Evolutionary conservation across 1,140 invertebrate genomes (phyloP), one percentile per base, ranked within the genome.

Genomic region (Teleogryllus occipitalis): DNA sequence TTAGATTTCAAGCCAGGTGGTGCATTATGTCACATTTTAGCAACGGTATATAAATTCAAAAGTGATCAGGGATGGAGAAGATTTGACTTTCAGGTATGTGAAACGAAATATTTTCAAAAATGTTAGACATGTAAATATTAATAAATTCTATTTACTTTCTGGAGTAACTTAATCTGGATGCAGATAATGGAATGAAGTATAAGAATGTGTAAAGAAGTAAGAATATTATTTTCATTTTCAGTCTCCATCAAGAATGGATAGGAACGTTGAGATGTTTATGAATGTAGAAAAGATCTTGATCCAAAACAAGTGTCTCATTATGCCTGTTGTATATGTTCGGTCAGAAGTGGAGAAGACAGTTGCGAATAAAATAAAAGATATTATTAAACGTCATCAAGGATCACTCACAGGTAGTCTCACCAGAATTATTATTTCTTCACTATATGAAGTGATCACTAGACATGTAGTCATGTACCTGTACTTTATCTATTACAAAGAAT

Each of bases 1-100:
- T 88, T 98, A 85, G 97, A 98, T 87, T 97, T 98, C 85, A 98
- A 98, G 87, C 91, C 96, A 79, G 94, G 95, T 77, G 97, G 97
- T 74, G 92, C 94, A 10, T 88, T 98, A 27, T 98, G 96, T 88
- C 95, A 97, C 81, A 96, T 98, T 84, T 90, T 99, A 82, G 92
- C 94, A 82, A 94, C 95, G 81, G 96, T 97, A 83, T 98, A 95
- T 89, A 96, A 95, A 84, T 98, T 97, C 88, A 97, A 97, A 86
- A 93, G 92, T 86, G 97, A 98, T 86, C 96, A 98, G 88, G 94
- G 96, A 86, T 98, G 96, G 94, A 90, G 95, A 83, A 91, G 95
- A 87, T 96, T 96, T 86, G 95, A 97, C 89, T 94, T 97, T 86
- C 93, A 94, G 85, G 92, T 94, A 85, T 92, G 27, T 39, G 27